Base-by-base conservation (phyloP, 1,140 invertebrate species). In the Caenorhabditis brenneri region DNA sequence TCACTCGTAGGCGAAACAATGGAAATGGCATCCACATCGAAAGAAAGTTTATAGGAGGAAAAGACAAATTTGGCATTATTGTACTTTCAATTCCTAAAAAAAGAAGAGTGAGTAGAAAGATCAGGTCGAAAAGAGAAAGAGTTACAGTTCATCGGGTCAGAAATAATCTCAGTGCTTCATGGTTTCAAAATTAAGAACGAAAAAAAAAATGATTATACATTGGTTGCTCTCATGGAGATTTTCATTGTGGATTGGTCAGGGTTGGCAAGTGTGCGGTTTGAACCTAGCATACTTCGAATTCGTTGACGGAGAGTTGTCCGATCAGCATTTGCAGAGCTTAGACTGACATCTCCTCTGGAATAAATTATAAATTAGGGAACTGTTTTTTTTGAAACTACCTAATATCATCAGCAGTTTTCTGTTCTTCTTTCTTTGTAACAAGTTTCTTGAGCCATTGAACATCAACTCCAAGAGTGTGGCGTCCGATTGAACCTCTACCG, bases 401-500 rank as follows among this genome's bases (percentile, higher is more conserved):
- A 4, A 74, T 74, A 24, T 83, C 81, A 42, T 74, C 65, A 36
- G 65, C 36, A 10, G 65, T 74, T 58, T 80, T 55, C 27, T 80
- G 31, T 46, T 69, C 79, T 74, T 85, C 79, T 46, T 87, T 85
- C 33, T 55, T 78, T 4, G 83, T 89, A 7, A 89, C 87, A 19
- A 89, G 55, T 10, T 80, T 83, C 58, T 89, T 89, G 19, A 89
- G 55, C 88, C 88, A 89, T 27, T 86, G 83, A 15, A 89, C 89
- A 80, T 90, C 89, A 36, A 90, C 89, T 16, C 85, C 88, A 6
- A 90, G 48, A 9, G 89, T 90, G 69, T 90, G 89, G 5, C 89
- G 85, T 27, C 81, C 81, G n/a, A 79, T 74, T 7, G 87, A 85
- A 53, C 87, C 88, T 24, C 89, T 80, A 16, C 55, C 60, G 69